Base-by-base conservation (phyloP, 2,888 invertebrate species). In the Coremacera marginata region DNA sequence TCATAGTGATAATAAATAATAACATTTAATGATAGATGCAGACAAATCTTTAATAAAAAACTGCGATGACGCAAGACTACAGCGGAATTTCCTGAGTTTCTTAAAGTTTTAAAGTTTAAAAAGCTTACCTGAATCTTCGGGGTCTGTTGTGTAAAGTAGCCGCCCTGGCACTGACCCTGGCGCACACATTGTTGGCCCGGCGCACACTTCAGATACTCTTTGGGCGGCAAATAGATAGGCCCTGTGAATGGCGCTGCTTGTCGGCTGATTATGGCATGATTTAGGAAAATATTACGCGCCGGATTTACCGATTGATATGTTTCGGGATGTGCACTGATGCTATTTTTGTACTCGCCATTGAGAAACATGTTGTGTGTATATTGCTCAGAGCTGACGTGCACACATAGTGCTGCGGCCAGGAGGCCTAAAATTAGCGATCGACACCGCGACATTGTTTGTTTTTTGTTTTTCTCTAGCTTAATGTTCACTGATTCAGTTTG, bases 201-300 rank as follows among this genome's bases (percentile, higher is more conserved):
- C 31, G 31, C 31, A 78, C 88, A 88, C 77, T 86, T 87, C 19
- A 88, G 80, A 60, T 82, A 84, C 78, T 87, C 84, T 77, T 83
- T 81, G 3, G 87, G 86, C 9, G 88, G 88, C 82, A 88, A 79
- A 78, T 88, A 88, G 19, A 82, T 84, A 16, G 87, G 88, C 3
- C 86, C 88, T 77, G 82, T 83, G 82, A 88, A 88, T 0, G 87
- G 87, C 16, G 85, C 76, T 4, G 88, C 88, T 76, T 88, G 86
- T 19, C 88, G 82, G 78, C 88, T 88, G 19, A 88, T 86, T 72
- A 88, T 84, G 25, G 88, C 88, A 76, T 87, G 87, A 62, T 86
- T 85, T 27, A 88, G 82, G 76, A 88, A 88, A 3, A 87, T 85
- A 70, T 88, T 88, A 34, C 84, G 80, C 19, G 84, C 67, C 9